Evolutionary conservation across 2,113 vertebrate genomes (phyloP).

Genomic region (Cryptotis parvus): DNA sequence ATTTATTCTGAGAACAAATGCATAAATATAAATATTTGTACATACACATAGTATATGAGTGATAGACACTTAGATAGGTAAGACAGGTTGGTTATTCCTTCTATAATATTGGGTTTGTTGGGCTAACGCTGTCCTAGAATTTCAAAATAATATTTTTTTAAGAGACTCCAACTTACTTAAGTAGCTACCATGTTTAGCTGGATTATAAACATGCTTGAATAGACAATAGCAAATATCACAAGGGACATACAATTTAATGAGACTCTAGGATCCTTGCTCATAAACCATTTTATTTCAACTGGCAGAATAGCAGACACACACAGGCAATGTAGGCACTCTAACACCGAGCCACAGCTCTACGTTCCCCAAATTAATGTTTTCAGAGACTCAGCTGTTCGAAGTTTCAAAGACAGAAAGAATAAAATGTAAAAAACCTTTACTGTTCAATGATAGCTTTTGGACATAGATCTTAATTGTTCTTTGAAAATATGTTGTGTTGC

Average conservation of each 20-base stretch:
- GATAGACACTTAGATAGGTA: not conserved
- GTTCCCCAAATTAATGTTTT: not conserved
- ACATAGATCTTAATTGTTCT: not conserved
- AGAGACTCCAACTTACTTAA: not conserved
- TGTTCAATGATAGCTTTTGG: no score
- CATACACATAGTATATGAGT: not conserved
- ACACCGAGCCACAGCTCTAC: no score
- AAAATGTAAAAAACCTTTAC: not conserved
- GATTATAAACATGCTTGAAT: not conserved
- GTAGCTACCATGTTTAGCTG: not conserved
- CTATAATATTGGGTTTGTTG: not conserved
- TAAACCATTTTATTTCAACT: conserved; percentile 1
- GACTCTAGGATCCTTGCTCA: not conserved
- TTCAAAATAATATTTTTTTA: conserved; percentile 1
- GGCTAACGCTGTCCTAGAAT: not conserved
- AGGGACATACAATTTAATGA: not conserved
- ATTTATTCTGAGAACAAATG: not conserved
- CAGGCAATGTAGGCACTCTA: no score
- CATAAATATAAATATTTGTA: not conserved
- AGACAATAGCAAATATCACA: not conserved
- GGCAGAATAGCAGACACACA: no score
- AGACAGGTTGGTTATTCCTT: not conserved
- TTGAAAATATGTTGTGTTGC: not conserved
- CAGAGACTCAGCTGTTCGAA: not conserved
- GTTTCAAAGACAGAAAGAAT: not conserved